Conservation (phyloP, 1,140 invertebrate species). For the Drosophila sulfurigaster region DNA sequence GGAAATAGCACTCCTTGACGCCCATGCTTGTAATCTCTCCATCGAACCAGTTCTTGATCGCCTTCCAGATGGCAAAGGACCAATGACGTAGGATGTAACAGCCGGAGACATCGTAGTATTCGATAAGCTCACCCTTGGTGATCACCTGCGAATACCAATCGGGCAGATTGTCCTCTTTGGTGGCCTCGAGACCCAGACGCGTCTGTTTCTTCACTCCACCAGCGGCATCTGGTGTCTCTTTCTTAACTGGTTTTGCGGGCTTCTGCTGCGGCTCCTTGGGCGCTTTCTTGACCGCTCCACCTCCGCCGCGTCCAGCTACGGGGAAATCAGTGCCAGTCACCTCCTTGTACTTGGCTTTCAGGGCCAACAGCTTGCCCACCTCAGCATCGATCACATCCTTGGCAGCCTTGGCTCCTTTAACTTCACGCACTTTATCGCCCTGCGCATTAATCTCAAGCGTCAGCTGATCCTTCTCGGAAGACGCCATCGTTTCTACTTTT, state of each 20-base stretch:
- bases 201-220: conserved; percentile 93
- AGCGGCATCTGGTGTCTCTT: conserved; percentile 75
- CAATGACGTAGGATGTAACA: conserved; percentile 99
- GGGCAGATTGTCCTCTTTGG: conserved; percentile 96
- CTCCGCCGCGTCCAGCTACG: conserved; percentile 84
- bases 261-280: conserved; percentile 59
- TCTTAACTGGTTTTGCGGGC: conserved; percentile 66
- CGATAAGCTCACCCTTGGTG: conserved; percentile 99
- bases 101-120: conserved; percentile 99
- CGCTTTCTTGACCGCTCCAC: conserved; percentile 66
- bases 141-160: conserved; percentile 99
- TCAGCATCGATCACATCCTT: conserved; percentile 89
- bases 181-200: conserved; percentile 95
- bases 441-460: conserved; percentile 85
- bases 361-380: conserved; percentile 90
- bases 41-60: conserved; percentile 96
- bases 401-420: conserved; percentile 86
- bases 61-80: conserved; percentile 98
- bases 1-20: conserved; percentile 99
- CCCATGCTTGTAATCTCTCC: conserved; percentile 95
- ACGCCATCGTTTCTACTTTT: conserved; percentile 37
- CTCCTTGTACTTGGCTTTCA: conserved; percentile 93
- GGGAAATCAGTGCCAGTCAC: conserved; percentile 89
- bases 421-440: conserved; percentile 87
- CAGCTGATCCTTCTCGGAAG: conserved; percentile 70